Conservation (phyloP, 2,888 invertebrate genomes). For the Himalopsyche anomala region DNA sequence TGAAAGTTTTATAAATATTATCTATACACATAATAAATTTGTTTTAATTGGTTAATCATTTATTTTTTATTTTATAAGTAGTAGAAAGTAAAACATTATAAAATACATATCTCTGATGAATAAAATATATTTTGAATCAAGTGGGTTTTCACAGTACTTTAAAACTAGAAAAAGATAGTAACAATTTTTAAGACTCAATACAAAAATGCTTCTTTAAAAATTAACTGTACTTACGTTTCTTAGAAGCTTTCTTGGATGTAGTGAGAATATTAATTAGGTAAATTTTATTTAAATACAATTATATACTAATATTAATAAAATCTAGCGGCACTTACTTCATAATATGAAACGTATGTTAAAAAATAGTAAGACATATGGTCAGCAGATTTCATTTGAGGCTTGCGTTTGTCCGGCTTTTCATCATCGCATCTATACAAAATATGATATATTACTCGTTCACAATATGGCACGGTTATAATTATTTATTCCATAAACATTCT, state of each 20-base stretch:
- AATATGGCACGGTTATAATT: neutral
- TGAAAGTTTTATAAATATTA: neutral
- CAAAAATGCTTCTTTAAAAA: neutral
- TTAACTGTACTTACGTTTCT: neutral
- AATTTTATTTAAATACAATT: neutral
- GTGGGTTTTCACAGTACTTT: too few relatives aligned
- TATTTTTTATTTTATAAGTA: too few relatives aligned
- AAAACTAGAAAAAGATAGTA: too few relatives aligned
- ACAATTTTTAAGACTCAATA: neutral
- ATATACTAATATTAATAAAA: too few relatives aligned
- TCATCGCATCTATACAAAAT: neutral
- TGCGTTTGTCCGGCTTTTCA: neutral
- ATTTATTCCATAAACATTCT: neutral
- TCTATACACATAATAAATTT: too few relatives aligned
- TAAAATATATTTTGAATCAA: too few relatives aligned
- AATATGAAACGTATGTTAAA: neutral
- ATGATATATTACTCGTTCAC: neutral
- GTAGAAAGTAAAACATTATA: too few relatives aligned
- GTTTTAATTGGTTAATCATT: too few relatives aligned
- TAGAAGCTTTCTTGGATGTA: neutral
- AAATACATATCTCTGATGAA: too few relatives aligned
- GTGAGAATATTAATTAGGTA: slow-evolving; percentile 3
- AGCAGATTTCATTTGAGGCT: slow-evolving; percentile 9
- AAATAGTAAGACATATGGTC: neutral
- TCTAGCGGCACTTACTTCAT: neutral